phyloP scores from a whole-genome alignment of 2,888 invertebrate species.

The Taenaris catops region DNA sequence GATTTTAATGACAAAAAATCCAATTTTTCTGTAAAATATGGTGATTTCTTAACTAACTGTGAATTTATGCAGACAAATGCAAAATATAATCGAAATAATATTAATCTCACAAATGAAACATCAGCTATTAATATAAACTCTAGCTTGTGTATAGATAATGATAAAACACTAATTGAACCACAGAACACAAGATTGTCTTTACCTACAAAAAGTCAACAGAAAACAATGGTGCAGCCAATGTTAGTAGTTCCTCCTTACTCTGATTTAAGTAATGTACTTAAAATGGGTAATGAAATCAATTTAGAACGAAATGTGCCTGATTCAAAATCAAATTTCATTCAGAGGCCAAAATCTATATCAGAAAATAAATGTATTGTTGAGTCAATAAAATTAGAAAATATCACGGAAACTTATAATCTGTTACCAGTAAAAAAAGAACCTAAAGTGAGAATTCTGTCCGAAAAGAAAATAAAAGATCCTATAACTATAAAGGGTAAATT shows the following conservation, averaged over 20 bases:
- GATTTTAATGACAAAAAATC: constrained; percentile 48
- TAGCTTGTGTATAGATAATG: constrained; percentile 6
- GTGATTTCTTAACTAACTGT: constrained; percentile 57
- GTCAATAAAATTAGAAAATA: constrained; percentile 3
- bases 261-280: constrained; percentile 14
- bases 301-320: constrained; percentile 8
- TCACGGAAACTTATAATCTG: constrained; percentile 2
- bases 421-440: constrained; percentile 23
- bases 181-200: constrained; percentile 10
- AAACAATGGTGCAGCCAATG: constrained; percentile 17
- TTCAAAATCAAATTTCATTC: constrained; percentile 1
- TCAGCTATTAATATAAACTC: constrained; percentile 5
- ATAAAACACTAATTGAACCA: constrained; percentile 16
- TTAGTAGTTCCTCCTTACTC: constrained; percentile 24
- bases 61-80: constrained; percentile 35
- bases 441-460: constrained; percentile 53
- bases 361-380: not conserved
- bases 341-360: not conserved
- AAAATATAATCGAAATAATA: constrained; percentile 23
- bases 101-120: constrained; percentile 10
- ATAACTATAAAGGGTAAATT: constrained; percentile 37
- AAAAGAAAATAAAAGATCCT: constrained; percentile 46
- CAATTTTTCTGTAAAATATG: constrained; percentile 56
- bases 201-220: constrained; percentile 14
- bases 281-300: constrained; percentile 10